phyloP scores from a whole-genome alignment of 2,113 vertebrate species.

The Sardina pilchardus region DNA sequence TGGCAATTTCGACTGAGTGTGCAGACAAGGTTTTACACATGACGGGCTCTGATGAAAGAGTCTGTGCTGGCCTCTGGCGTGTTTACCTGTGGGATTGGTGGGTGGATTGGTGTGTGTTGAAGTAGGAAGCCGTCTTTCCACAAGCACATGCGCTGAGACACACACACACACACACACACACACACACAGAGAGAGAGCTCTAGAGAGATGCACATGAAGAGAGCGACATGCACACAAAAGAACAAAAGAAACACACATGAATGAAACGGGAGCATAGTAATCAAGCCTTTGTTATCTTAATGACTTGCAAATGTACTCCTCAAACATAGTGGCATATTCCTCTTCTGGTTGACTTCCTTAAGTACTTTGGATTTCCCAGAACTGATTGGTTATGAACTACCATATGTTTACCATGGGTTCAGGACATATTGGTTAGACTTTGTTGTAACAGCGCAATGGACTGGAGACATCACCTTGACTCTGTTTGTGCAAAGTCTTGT shows the following conservation, averaged over 20 bases:
- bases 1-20: background rate
- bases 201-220: background rate
- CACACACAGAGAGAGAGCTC: background rate
- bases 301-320: background rate
- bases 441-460: background rate
- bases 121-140: background rate
- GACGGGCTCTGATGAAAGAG: background rate
- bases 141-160: background rate
- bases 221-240: background rate
- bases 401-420: background rate
- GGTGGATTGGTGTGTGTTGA: too few species aligned
- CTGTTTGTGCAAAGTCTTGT: too few species aligned
- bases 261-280: background rate
- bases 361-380: background rate
- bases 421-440: background rate
- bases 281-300: background rate
- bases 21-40: background rate
- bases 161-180: background rate
- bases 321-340: background rate
- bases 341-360: background rate
- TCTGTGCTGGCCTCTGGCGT: background rate
- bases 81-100: slow-evolving; percentile 1
- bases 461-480: background rate
- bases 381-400: background rate
- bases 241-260: background rate